Percentiles rank a stretch among this genome's conserved stretches.
Conservation (phyloP, 2,113 vertebrate genomes). For the Pteronura brasiliensis region DNA sequence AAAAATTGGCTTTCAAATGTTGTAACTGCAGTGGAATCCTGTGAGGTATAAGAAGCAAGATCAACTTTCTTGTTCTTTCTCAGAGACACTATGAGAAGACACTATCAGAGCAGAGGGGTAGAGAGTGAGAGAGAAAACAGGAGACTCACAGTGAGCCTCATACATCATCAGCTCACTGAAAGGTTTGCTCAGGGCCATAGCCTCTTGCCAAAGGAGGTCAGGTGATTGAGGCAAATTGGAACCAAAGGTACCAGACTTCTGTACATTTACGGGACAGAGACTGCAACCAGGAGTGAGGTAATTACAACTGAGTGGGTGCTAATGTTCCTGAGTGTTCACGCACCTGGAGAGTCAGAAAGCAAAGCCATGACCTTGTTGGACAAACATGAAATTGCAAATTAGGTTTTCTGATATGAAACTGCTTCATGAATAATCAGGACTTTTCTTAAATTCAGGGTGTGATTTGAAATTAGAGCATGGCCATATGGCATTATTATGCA, state of each 20-base stretch:
- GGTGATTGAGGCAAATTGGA: too few species aligned
- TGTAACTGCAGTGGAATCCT: neutral
- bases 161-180: neutral
- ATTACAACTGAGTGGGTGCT: fast-evolving
- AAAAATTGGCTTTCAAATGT: neutral
- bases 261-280: neutral
- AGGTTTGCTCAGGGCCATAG: neutral
- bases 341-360: neutral
- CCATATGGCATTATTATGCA: neutral
- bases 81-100: neutral
- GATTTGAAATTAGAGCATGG: neutral
- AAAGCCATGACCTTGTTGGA: neutral
- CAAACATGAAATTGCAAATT: neutral
- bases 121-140: too few species aligned
- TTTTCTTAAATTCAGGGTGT: neutral
- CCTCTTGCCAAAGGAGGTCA: fast-evolving
- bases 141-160: neutral
- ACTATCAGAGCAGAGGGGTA: neutral
- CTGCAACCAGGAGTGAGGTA: neutral
- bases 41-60: fast-evolving
- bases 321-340: fast-evolving
- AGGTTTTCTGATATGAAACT: neutral
- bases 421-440: neutral
- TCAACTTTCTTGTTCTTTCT: neutral
- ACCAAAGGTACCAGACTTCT: neutral